These are phyloP conservation scores for Orientallactaga sibirica DNA, from an alignment of 2,797 vertebrate species.

Conservation along the genomic window DNA sequence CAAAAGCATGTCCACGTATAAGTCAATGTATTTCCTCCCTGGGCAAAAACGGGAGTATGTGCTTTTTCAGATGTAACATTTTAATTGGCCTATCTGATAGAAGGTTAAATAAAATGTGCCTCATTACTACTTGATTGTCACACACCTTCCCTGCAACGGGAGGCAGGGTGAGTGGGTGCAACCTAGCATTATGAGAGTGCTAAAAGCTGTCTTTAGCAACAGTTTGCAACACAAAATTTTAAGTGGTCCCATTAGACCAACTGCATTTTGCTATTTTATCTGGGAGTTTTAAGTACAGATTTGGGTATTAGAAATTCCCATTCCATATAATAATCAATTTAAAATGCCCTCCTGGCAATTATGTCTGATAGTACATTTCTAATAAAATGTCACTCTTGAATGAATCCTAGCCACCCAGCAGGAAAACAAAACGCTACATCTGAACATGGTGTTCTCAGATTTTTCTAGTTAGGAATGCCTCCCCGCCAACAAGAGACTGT, in stretches of 20 bases:
- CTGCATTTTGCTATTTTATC: constrained; percentile 21
- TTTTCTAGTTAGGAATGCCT: not conserved
- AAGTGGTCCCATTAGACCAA: constrained; percentile 45
- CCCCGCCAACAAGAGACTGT: constrained; percentile 10
- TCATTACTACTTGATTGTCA: constrained; percentile 65
- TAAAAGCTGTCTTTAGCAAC: constrained; percentile 56
- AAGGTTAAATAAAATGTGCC: constrained; percentile 73
- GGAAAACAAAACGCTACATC: constrained; percentile 31
- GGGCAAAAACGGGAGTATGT: constrained; percentile 59
- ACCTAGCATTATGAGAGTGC: constrained; percentile 48
- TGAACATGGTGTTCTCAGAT: constrained; percentile 12
- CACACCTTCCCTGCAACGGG: constrained; percentile 8
- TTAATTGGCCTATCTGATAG: constrained; percentile 77
- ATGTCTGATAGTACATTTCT: constrained; percentile 27
- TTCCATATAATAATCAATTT: constrained; percentile 56
- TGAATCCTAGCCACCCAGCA: constrained; percentile 34
- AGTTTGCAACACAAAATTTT: constrained; percentile 49
- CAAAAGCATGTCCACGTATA: constrained; percentile 51
- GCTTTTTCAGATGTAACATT: constrained; percentile 75
- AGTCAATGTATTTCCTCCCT: constrained; percentile 65
- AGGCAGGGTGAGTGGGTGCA: constrained; percentile 47
- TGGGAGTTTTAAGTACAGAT: constrained; percentile 44
- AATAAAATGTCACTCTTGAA: constrained; percentile 55
- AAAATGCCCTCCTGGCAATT: constrained; percentile 59
- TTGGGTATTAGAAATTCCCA: constrained; percentile 41